Evolutionary conservation across 2,888 invertebrate species (phyloP).

Genomic region (Aleiodes testaceus): DNA sequence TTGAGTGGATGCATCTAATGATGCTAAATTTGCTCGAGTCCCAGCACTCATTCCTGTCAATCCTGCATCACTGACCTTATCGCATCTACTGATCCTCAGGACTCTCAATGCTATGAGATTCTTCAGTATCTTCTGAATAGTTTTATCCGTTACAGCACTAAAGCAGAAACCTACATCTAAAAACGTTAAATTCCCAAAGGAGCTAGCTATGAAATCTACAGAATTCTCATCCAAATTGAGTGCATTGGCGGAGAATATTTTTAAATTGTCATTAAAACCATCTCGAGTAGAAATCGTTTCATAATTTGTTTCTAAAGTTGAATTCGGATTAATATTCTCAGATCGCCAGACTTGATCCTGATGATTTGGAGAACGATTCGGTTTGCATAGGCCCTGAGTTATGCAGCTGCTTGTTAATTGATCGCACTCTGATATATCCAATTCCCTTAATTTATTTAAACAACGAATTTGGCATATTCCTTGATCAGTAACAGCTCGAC

Average conservation of each 20-base stretch:
- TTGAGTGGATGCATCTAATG: slow-evolving; percentile 12
- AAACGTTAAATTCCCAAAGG: slow-evolving; percentile 76
- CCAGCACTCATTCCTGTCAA: slow-evolving; percentile 80
- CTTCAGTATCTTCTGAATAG: slow-evolving; percentile 79
- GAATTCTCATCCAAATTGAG: slow-evolving; percentile 79
- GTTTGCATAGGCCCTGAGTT: slow-evolving; percentile 76
- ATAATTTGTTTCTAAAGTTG: not conserved
- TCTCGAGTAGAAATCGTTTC: slow-evolving; percentile 48
- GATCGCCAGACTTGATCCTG: slow-evolving; percentile 27
- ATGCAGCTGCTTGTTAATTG: slow-evolving; percentile 78
- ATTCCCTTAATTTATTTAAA: slow-evolving; percentile 75
- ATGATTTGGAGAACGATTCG: not conserved
- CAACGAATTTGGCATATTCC: slow-evolving; percentile 76
- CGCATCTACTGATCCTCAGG: slow-evolving; percentile 80
- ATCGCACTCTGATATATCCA: slow-evolving; percentile 82
- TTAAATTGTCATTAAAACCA: slow-evolving; percentile 65
- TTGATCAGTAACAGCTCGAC: slow-evolving; percentile 79
- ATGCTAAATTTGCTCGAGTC: slow-evolving; percentile 62
- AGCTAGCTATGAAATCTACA: slow-evolving; percentile 77
- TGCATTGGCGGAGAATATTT: slow-evolving; percentile 76
- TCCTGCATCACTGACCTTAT: slow-evolving; percentile 81
- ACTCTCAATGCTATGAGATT: slow-evolving; percentile 77
- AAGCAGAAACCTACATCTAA: slow-evolving; percentile 82
- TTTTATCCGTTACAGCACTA: slow-evolving; percentile 81
- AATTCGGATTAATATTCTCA: slow-evolving; percentile 48